These are phyloP conservation scores for Pediacus dermestoides DNA, from an alignment of 2,888 invertebrate genomes.

Conservation along the genomic window DNA sequence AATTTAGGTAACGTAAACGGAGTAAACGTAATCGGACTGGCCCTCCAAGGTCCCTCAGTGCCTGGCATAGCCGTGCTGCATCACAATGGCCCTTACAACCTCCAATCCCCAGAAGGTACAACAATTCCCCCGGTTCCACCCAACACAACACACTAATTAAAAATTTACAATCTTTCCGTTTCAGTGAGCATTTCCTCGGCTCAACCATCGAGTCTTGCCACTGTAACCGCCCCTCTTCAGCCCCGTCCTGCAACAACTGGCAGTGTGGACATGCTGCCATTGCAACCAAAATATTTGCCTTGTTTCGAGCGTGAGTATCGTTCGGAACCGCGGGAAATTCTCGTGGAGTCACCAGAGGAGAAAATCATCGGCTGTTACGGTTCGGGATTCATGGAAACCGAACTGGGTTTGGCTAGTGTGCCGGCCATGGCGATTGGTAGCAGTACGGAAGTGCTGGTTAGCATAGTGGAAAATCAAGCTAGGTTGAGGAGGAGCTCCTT, in stretches of 20 bases:
- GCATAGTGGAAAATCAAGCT: conserved; percentile 44
- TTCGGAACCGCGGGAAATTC: conserved; percentile 44
- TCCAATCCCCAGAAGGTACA: conserved; percentile 27
- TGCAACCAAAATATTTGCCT: conserved; percentile 68
- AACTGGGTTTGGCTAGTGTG: conserved; percentile 37
- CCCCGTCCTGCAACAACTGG: conserved; percentile 67
- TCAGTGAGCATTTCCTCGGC: too few species aligned
- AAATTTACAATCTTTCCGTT: too few species aligned
- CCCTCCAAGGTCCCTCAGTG: conserved; percentile 54
- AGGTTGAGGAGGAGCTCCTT: conserved; percentile 38
- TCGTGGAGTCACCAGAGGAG: conserved; percentile 33
- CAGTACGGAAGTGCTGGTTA: conserved; percentile 44
- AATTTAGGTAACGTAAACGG: conserved; percentile 66
- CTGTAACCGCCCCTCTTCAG: conserved; percentile 53
- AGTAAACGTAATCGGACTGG: conserved; percentile 64
- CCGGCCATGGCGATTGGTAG: conserved; percentile 46
- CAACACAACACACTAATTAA: too few species aligned
- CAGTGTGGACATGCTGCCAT: conserved; percentile 64
- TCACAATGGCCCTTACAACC: conserved; percentile 45
- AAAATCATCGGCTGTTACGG: conserved; percentile 14
- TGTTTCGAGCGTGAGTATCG: conserved; percentile 57
- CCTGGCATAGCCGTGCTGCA: conserved; percentile 50
- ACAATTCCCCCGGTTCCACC: not conserved
- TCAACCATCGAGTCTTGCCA: conserved; percentile 12
- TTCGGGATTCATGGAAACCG: conserved; percentile 26